A percentile compares a stretch with the other conserved stretches of the same genome.
Conservation (phyloP, 92 coral and sea anemone genomes). For the Muricea muricata region DNA sequence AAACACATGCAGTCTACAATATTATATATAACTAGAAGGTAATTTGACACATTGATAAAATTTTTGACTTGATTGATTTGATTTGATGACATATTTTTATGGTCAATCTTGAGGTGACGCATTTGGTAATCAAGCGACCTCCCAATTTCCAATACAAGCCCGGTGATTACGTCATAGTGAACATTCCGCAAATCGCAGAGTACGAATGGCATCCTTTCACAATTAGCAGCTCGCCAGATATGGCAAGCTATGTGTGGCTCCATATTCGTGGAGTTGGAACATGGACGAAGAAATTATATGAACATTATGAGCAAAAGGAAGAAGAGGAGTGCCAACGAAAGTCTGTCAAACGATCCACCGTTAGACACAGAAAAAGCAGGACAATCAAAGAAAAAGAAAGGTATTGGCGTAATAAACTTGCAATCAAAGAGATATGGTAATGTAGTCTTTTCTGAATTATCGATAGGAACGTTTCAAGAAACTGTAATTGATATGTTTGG, state of each 20-base stretch:
- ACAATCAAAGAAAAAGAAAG: not conserved
- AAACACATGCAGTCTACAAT: too few species aligned
- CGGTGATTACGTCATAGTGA: constrained; percentile 80
- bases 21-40: too few species aligned
- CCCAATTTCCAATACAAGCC: constrained; percentile 80
- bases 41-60: not conserved
- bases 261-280: constrained; percentile 88
- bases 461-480: too few species aligned
- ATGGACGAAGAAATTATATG: constrained; percentile 80
- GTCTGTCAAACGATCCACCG: constrained; percentile 17
- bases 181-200: constrained; percentile 76
- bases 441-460: too few species aligned
- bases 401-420: not conserved
- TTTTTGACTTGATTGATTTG: too few species aligned
- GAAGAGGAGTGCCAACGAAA: not conserved
- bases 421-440: not conserved
- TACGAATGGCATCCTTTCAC: constrained; percentile 93
- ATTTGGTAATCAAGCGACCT: constrained; percentile 33
- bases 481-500: too few species aligned
- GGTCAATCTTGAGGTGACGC: constrained; percentile 14
- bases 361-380: not conserved
- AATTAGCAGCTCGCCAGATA: constrained; percentile 82
- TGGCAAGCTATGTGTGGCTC: constrained; percentile 68
- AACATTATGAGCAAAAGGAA: constrained; percentile 42
- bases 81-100: not conserved